Base-by-base conservation (phyloP, 2,888 invertebrate genomes). In the Hyppa rectilinea region DNA sequence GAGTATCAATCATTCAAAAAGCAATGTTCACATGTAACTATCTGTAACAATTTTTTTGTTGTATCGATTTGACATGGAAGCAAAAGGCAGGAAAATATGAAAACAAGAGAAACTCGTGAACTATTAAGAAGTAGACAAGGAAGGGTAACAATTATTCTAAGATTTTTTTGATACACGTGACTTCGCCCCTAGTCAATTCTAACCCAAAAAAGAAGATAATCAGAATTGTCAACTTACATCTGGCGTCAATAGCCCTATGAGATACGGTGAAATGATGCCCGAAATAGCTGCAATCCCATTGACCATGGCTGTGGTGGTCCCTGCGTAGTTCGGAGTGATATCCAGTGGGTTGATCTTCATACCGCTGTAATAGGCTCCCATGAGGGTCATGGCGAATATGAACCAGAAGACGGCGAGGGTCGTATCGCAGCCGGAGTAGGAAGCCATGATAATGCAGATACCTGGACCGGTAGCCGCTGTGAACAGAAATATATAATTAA, bases 291-390 rank as follows among this genome's bases (percentile, higher is more conserved):
- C 97, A 29, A 96, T 96, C 0, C 97, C 97, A 81, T 97, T 97
- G 7, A 97, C 97, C 82, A 97, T 91, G 0, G 97, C 97, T 86
- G 97, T 97, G 9, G 97, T 93, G 1, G 97, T 97, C 5, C 97
- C 97, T 2, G 97, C 96, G 84, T 96, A 97, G 87, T 97, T 97
- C 0, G 97, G 97, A 4, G 96, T 96, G 62, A 97, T 94, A 83
- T 97, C 97, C 45, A 97, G 90, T 0, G 97, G 96, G 84, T 97
- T 97, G 56, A 97, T 97, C 90, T 97, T 97, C 96, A 97, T 96
- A 36, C 97, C 97, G 72, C 97, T 97, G 92, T 97, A 97, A 88
- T 97, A 97, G 2, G 97, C 96, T 0, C 97, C 97, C 97, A 97
- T 97, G 29, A 97, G 96, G 1, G 96, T 96, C 97, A 97, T 96